A percentile compares a stretch with the other conserved stretches of the same genome.
phyloP scores from a whole-genome alignment of 2,888 invertebrate species.

The Noctua fimbriata region DNA sequence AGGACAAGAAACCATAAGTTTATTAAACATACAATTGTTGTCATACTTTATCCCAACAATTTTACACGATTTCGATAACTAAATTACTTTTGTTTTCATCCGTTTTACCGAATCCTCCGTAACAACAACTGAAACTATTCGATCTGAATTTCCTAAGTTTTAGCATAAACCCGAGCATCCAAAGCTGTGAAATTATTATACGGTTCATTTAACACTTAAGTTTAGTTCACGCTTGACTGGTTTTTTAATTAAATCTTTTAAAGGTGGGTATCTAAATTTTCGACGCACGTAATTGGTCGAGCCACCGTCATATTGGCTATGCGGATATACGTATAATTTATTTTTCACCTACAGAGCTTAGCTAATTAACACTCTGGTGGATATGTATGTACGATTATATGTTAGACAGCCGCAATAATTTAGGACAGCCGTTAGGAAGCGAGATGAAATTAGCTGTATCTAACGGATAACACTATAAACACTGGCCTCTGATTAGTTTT shows the following conservation, averaged over 20 bases:
- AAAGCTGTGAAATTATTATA: slow-evolving; percentile 39
- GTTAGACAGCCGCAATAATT: slow-evolving; percentile 55
- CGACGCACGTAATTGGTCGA: slow-evolving; percentile 43
- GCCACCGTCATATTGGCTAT: slow-evolving; percentile 37
- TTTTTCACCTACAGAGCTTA: slow-evolving; percentile 48
- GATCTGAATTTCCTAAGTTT: slow-evolving; percentile 19
- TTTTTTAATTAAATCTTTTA: slow-evolving; percentile 59
- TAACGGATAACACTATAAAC: slow-evolving; percentile 51
- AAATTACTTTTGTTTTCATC: slow-evolving; percentile 20
- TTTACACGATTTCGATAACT: neutral
- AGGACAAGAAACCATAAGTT: neutral
- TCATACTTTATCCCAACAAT: neutral
- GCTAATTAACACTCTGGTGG: slow-evolving; percentile 56
- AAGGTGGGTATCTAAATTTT: slow-evolving; percentile 40
- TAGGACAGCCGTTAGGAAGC: slow-evolving; percentile 62
- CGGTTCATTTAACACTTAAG: slow-evolving; percentile 52
- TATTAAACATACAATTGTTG: neutral
- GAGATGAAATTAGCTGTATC: slow-evolving; percentile 55
- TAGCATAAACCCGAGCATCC: slow-evolving; percentile 6
- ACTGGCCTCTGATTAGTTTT: slow-evolving; percentile 37
- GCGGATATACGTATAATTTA: slow-evolving; percentile 41
- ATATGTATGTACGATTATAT: slow-evolving; percentile 50
- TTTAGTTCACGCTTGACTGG: slow-evolving; percentile 41
- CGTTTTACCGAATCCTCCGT: slow-evolving; percentile 7
- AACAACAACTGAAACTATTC: slow-evolving; percentile 21